Evolutionary conservation across 2,113 vertebrate genomes (phyloP).

Genomic region (Seriola quinqueradiata): DNA sequence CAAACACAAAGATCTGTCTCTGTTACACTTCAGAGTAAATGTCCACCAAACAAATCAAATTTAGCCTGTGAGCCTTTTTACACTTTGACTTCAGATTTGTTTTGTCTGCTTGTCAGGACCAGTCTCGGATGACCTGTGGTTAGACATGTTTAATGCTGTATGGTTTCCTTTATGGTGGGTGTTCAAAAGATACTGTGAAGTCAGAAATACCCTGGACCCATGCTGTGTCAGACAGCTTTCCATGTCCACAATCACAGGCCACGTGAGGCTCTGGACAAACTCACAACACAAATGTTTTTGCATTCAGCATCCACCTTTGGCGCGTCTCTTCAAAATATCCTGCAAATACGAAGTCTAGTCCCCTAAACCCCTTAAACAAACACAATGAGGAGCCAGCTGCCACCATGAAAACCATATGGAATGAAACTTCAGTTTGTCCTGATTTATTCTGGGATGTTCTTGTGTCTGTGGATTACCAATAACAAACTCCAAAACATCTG

Average conservation of each 20-base stretch:
- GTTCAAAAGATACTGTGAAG: slow-evolving; percentile 46
- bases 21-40: slow-evolving; percentile 50
- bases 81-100: slow-evolving; percentile 56
- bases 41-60: slow-evolving; percentile 26
- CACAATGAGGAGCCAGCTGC: slow-evolving; percentile 49
- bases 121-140: slow-evolving; percentile 54
- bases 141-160: slow-evolving; percentile 51
- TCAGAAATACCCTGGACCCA: slow-evolving; percentile 36
- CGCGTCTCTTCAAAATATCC: slow-evolving; percentile 56
- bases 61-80: slow-evolving; percentile 40
- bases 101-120: slow-evolving; percentile 60
- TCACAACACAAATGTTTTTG: slow-evolving; percentile 49
- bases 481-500: slow-evolving; percentile 68
- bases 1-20: slow-evolving; percentile 20
- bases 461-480: slow-evolving; percentile 68
- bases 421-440: slow-evolving; percentile 55
- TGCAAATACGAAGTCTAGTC: slow-evolving; percentile 64
- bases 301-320: slow-evolving; percentile 53
- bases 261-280: slow-evolving; percentile 42
- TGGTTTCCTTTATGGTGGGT: slow-evolving; percentile 40
- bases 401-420: slow-evolving; percentile 51
- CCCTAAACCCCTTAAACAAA: slow-evolving; percentile 61
- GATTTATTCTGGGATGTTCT: slow-evolving; percentile 71
- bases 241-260: slow-evolving; percentile 28
- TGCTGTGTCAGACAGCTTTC: slow-evolving; percentile 36